Percentiles rank a stretch among this genome's conserved stretches.
phyloP scores from a whole-genome alignment of 2,113 vertebrate genomes.

The Scopus umbretta region DNA sequence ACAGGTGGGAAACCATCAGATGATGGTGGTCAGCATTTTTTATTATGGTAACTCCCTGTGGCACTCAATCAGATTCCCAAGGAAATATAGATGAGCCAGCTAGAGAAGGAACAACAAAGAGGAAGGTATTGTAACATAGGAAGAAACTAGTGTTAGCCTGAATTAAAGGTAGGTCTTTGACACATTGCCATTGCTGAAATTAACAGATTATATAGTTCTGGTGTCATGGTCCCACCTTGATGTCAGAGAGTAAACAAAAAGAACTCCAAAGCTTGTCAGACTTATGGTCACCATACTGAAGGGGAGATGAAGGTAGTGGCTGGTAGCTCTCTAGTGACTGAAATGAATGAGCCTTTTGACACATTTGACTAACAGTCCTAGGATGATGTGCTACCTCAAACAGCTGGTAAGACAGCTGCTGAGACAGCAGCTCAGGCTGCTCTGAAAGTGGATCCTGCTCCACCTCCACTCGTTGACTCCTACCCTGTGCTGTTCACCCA shows the following conservation, averaged over 20 bases:
- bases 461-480: neutral
- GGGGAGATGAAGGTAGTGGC: neutral
- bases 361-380: neutral
- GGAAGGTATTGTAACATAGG: neutral
- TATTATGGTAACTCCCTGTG: neutral
- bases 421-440: neutral
- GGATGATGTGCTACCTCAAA: neutral
- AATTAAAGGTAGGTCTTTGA: neutral
- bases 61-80: neutral
- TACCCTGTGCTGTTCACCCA: neutral
- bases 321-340: neutral
- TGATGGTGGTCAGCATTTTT: neutral
- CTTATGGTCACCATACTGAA: neutral
- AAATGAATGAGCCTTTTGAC: neutral
- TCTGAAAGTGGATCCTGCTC: neutral
- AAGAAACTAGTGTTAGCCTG: neutral
- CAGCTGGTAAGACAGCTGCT: neutral
- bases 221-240: neutral
- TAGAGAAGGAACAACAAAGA: neutral
- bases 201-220: neutral
- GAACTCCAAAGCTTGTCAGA: neutral
- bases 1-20: neutral
- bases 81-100: neutral
- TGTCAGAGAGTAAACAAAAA: neutral
- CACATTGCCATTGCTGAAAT: neutral